These are phyloP conservation scores for Toxotes chatareus DNA, from an alignment of 2,113 vertebrate genomes.

Conservation along the genomic window DNA sequence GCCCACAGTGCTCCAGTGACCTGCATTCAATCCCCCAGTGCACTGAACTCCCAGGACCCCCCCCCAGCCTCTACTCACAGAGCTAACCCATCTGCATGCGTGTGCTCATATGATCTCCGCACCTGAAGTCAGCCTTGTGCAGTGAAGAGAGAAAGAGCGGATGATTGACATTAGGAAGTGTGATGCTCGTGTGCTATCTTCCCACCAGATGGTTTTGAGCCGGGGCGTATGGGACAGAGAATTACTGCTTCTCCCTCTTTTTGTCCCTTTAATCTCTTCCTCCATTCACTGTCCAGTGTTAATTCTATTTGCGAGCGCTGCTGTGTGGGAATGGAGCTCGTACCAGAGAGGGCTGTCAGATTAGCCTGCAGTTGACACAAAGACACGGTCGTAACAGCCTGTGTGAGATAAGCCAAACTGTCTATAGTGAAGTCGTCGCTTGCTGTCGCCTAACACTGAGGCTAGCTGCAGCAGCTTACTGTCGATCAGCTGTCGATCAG, in stretches of 20 bases:
- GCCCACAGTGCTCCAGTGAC: conserved; percentile 65
- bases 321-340: conserved; percentile 47
- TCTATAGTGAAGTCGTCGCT: conserved; percentile 8
- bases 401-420: conserved; percentile 31
- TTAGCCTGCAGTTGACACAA: conserved; percentile 57
- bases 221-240: conserved; percentile 36
- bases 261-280: conserved; percentile 51
- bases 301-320: conserved; percentile 63
- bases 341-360: conserved; percentile 54
- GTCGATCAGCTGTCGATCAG: conserved; percentile 56
- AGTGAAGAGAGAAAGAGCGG: neutral
- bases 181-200: conserved; percentile 26
- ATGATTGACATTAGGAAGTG: conserved; percentile 29
- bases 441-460: neutral
- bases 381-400: conserved; percentile 34
- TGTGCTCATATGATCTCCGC: conserved; percentile 9
- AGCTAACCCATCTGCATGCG: conserved; percentile 32
- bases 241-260: conserved; percentile 47
- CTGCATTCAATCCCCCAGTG: conserved; percentile 58
- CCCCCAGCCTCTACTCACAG: neutral
- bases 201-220: conserved; percentile 52
- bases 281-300: conserved; percentile 53
- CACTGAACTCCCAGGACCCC: conserved; percentile 27
- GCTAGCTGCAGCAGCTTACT: conserved; percentile 27
- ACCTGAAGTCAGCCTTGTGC: conserved; percentile 44